Evolutionary conservation across 1,140 invertebrate genomes (phyloP).

Genomic region (Chymomyza costata): DNA sequence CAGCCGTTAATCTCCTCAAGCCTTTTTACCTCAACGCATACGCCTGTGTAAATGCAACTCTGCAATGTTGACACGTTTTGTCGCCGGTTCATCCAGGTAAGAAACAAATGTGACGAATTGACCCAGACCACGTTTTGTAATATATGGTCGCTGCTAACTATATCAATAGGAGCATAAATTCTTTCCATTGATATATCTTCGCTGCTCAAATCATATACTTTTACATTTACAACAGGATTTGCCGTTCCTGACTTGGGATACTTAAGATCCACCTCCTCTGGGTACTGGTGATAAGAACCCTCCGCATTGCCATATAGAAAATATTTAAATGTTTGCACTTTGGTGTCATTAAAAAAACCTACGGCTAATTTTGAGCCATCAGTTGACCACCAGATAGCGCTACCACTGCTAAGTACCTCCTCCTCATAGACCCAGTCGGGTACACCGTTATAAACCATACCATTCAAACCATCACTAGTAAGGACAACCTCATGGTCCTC

Average conservation of each 20-base stretch:
- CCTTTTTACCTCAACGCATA: slow-evolving; percentile 49
- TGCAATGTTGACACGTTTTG: slow-evolving; percentile 82
- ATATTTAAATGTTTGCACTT: slow-evolving; percentile 81
- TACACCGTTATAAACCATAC: slow-evolving; percentile 85
- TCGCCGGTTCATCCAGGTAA: slow-evolving; percentile 90
- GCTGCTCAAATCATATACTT: slow-evolving; percentile 80
- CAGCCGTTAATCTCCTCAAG: slow-evolving; percentile 62
- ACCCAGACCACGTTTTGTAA: slow-evolving; percentile 85
- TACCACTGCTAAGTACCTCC: slow-evolving; percentile 90
- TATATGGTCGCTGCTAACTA: slow-evolving; percentile 76
- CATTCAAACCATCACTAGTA: slow-evolving; percentile 79
- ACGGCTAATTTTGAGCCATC: slow-evolving; percentile 86
- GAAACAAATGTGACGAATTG: slow-evolving; percentile 81
- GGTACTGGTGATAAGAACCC: slow-evolving; percentile 85
- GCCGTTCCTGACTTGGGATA: slow-evolving; percentile 90
- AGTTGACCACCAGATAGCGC: slow-evolving; percentile 92
- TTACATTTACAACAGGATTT: slow-evolving; percentile 85
- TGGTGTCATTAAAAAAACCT: slow-evolving; percentile 88
- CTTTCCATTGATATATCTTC: slow-evolving; percentile 42
- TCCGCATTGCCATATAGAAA: slow-evolving; percentile 81
- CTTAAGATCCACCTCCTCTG: slow-evolving; percentile 87
- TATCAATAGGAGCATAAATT: slow-evolving; percentile 75
- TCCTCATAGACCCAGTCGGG: slow-evolving; percentile 91
- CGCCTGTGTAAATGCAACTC: slow-evolving; percentile 40
- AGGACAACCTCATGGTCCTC: slow-evolving; percentile 76